phyloP scores from a whole-genome alignment of 2,113 vertebrate species.

The Pygoscelis antarcticus region DNA sequence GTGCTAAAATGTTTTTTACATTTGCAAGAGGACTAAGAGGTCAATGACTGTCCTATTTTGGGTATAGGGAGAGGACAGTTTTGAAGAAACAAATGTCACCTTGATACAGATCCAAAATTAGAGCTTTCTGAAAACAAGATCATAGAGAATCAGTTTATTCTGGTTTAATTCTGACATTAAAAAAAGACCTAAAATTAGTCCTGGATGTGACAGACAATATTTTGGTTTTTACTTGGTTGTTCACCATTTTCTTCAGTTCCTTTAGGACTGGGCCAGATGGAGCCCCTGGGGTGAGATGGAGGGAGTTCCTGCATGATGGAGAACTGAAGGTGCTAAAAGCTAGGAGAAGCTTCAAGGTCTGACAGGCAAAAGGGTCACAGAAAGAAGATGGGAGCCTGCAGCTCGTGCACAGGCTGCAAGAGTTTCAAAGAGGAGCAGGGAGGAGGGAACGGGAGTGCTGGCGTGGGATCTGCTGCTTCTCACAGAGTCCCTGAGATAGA shows the following conservation, averaged over 20 bases:
- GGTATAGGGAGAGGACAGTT: background rate
- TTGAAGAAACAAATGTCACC: background rate
- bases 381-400: background rate
- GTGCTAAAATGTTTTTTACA: background rate
- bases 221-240: background rate
- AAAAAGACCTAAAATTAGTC: background rate
- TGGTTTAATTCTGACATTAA: background rate
- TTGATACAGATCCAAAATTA: background rate
- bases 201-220: background rate
- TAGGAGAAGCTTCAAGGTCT: background rate
- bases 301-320: fast-evolving
- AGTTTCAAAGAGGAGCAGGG: background rate
- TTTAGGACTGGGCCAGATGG: background rate
- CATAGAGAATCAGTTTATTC: background rate
- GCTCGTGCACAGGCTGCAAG: fast-evolving
- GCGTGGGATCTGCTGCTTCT: background rate
- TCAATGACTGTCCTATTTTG: background rate
- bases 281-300: background rate
- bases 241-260: background rate
- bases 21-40: background rate
- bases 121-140: background rate
- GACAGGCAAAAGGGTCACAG: background rate
- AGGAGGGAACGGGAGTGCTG: background rate
- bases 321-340: background rate
- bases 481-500: background rate